These are phyloP conservation scores for Channa maculata DNA, from an alignment of 2,113 vertebrate species.

Conservation along the genomic window DNA sequence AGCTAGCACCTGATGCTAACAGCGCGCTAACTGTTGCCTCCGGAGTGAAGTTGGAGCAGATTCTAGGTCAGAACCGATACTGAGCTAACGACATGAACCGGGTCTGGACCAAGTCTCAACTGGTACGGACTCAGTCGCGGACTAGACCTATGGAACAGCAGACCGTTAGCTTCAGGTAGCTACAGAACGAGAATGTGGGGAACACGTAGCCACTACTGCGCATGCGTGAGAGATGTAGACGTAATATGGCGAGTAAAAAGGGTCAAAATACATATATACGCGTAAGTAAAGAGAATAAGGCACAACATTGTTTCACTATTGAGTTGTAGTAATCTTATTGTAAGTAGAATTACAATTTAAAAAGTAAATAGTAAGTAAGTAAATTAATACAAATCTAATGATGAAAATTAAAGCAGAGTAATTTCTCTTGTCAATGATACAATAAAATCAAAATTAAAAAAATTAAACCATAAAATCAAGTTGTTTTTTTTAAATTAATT, in stretches of 20 bases:
- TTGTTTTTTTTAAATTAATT: too few relatives aligned
- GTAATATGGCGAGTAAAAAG: not conserved
- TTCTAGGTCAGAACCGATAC: not conserved
- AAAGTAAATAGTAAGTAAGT: too few relatives aligned
- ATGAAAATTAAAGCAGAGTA: too few relatives aligned
- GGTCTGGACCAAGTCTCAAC: not conserved
- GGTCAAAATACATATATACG: constrained; percentile 71
- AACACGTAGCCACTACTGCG: not conserved
- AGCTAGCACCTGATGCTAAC: constrained; percentile 21
- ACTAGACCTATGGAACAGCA: not conserved
- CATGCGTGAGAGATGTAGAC: not conserved
- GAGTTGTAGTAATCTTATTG: too few relatives aligned
- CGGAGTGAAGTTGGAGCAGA: not conserved
- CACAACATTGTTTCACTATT: too few relatives aligned
- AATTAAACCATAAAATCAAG: too few relatives aligned
- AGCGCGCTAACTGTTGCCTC: too few relatives aligned
- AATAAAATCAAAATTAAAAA: too few relatives aligned
- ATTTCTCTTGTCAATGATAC: too few relatives aligned
- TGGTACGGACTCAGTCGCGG: not conserved
- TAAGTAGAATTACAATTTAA: too few relatives aligned
- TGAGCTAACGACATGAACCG: not conserved
- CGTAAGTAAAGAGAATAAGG: too few relatives aligned
- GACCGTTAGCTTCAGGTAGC: constrained; percentile 9
- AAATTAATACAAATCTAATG: too few relatives aligned
- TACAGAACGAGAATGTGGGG: not conserved